Conservation (phyloP, 2,888 invertebrate genomes). For the Neria commutata region DNA sequence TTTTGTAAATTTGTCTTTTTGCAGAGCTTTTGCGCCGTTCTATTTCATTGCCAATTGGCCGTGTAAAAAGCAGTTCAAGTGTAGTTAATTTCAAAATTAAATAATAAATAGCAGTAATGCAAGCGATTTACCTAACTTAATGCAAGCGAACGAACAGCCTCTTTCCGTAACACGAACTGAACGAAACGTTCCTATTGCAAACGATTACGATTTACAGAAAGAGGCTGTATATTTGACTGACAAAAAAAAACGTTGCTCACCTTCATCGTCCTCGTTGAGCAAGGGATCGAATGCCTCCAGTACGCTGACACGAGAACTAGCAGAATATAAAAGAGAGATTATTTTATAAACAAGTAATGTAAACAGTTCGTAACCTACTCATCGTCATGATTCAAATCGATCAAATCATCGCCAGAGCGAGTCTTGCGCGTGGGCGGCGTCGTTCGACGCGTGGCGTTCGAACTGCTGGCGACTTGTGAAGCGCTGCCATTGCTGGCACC, state of each 20-base stretch:
- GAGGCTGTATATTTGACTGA: not conserved
- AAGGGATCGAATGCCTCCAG: slow-evolving; percentile 89
- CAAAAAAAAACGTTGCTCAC: slow-evolving; percentile 32
- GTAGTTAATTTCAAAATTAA: too few relatives aligned
- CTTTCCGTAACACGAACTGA: too few relatives aligned
- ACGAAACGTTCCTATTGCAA: too few relatives aligned
- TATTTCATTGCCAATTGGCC: too few relatives aligned
- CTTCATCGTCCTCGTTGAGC: slow-evolving; percentile 65
- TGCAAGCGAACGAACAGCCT: too few relatives aligned
- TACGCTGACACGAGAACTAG: slow-evolving; percentile 64
- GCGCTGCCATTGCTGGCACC: slow-evolving; percentile 22
- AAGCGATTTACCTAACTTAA: too few relatives aligned
- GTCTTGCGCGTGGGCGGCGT: slow-evolving; percentile 36
- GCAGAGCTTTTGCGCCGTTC: too few relatives aligned
- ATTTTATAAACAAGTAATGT: not conserved
- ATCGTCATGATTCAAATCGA: slow-evolving; percentile 56
- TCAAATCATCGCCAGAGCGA: slow-evolving; percentile 52
- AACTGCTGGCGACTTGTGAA: not conserved
- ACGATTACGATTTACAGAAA: too few relatives aligned
- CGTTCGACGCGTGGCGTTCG: slow-evolving; percentile 26
- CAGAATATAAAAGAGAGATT: not conserved
- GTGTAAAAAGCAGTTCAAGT: too few relatives aligned
- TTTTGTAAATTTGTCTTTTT: too few relatives aligned
- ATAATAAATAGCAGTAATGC: too few relatives aligned
- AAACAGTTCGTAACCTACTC: slow-evolving; percentile 45